Evolutionary conservation across 2,113 vertebrate genomes (phyloP), one percentile per base, ranked within the genome.

Genomic region (Xerus inauris): DNA sequence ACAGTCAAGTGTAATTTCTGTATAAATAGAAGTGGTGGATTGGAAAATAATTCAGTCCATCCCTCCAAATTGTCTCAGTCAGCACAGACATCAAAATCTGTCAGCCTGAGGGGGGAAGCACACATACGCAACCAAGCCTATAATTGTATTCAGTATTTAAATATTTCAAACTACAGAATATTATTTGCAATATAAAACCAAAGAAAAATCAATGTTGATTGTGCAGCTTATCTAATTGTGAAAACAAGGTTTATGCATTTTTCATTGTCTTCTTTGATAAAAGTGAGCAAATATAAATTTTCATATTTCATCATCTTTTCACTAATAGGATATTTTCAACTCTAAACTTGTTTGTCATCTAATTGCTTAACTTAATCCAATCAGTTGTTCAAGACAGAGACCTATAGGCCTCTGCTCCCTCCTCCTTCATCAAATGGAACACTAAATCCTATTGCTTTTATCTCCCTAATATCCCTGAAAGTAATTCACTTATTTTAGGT

Each of bases 1-100:
- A 10, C 96, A 98, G 98, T 98, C 98, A 98, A 97, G 98, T 98
- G 96, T 96, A 98, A 98, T 98, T 98, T 98, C 49, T 83, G 89
- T 97, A 98, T 98, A 98, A 98, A 98, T 87, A 97, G 96, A 98
- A 93, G 77, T 5, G 12, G 91, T 97, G 93, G 97, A 95, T 94
- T 97, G 84, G 76, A 95, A 98, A 98, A 98, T 98, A 98, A 95
- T 89, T 94, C 91, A 79, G 96, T 94, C 0, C n/a, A 95, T 97
- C 97, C 54, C 89, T 97, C 97, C 95, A 97, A 97, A 97, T 88
- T 97, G 65, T 82, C 96, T 96, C 85, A 92, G 96, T 97, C 95
- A 90, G 91, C 71, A 47, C 62, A 97, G 79, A 86, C 81, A 96
- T 98, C 94, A 95, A 95, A 97, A 96, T 40, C 75, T 96, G 90